Base-by-base conservation (phyloP, 2,797 vertebrate genomes). In the Leptoclinus maculatus region DNA sequence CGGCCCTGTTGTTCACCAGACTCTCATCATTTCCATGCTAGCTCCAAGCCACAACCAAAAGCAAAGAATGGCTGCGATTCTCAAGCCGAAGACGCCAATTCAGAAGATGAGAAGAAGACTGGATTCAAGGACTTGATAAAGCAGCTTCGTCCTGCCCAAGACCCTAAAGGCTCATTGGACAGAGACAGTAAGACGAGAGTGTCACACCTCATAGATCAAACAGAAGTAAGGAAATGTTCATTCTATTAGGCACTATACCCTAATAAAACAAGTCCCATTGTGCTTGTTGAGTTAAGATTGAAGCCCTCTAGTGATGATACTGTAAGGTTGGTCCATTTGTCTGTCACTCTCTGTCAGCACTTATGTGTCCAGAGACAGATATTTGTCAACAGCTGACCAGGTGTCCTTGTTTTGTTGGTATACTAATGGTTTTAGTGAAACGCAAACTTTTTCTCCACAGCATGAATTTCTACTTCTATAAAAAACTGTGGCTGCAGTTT, bases 61-160 rank as follows among this genome's bases (percentile, higher is more conserved):
- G 39, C 47, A 5, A 90, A 89, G 16, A 86, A 91, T 7, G 78
- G 69, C 1, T 73, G 59, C 76, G 87, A 92, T 62, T 83, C 91
- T 21, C 70, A 87, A 54, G 91, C 87, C 12, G 93, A 96, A 19
- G 89, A 91, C 21, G 90, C 80, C 74, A 92, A 90, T 73, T 91
- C 87, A 0, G 92, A 82, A 1, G 95, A 95, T 16, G 95, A 95
- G 78, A 95, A 88, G 66, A 96, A 95, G 59, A 91, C 78, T 12
- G 85, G 91, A 13, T 86, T 96, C 14, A 95, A 92, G 73, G 90
- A 83, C 23, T 66, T 93, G 3, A 85, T 96, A 4, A 96, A 94
- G 76, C 93, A 83, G 36, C 87, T 80, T 0, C 58, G 27, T 19
- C 0, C 53, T 4, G 39, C 54, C 17, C 92, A 92, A 80, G 87